phyloP scores from a whole-genome alignment of 2,888 invertebrate genomes.

The Linnaemya tessellans region DNA sequence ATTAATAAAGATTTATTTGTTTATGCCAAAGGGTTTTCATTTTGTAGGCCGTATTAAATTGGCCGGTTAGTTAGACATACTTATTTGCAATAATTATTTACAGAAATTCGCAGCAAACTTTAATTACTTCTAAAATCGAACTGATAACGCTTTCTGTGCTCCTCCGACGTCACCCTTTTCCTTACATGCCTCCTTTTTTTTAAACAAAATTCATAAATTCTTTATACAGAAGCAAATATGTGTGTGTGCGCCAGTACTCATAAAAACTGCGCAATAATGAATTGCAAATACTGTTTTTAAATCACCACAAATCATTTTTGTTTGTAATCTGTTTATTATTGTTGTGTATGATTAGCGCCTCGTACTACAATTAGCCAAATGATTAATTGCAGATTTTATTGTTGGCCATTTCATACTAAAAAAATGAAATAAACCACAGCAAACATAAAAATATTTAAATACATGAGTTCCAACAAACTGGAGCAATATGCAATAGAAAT shows the following conservation, averaged over 20 bases:
- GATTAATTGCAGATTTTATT: conserved; percentile 36
- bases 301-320: conserved; percentile 47
- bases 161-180: conserved; percentile 7
- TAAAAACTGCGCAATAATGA: conserved; percentile 42
- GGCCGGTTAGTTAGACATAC: too few species aligned
- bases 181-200: too few species aligned
- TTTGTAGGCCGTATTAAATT: neutral
- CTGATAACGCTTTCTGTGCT: too few species aligned
- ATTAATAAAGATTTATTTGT: conserved; percentile 16
- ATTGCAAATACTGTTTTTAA: conserved; percentile 39
- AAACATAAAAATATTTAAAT: neutral
- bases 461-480: neutral
- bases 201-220: too few species aligned
- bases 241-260: neutral
- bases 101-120: too few species aligned
- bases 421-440: neutral
- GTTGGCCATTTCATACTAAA: neutral
- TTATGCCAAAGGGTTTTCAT: neutral
- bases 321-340: neutral
- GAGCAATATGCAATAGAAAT: neutral
- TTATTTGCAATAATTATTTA: neutral
- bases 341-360: conserved; percentile 4
- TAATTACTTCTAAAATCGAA: too few species aligned
- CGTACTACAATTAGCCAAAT: conserved; percentile 30
- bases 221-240: too few species aligned